These are phyloP conservation scores for Heliconius aoede DNA, from an alignment of 2,888 invertebrate genomes.

Conservation along the genomic window DNA sequence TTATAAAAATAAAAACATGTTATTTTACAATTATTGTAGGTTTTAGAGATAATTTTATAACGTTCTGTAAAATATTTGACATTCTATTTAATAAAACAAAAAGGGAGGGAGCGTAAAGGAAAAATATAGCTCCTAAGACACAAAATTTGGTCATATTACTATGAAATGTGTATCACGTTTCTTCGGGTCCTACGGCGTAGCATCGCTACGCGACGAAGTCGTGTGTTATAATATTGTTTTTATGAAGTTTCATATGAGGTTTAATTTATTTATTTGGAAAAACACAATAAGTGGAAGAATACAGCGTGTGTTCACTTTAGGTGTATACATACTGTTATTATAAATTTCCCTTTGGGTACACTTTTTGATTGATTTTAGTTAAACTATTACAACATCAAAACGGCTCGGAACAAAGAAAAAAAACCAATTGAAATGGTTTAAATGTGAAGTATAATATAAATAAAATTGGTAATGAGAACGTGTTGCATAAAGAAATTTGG, in stretches of 20 bases:
- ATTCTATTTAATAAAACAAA: not conserved
- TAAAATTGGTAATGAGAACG: conserved; percentile 3
- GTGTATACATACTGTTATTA: conserved; percentile 49
- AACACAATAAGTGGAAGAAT: conserved; percentile 24
- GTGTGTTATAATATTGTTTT: conserved; percentile 22
- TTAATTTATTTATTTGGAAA: conserved; percentile 27
- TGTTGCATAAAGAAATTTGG: conserved; percentile 12
- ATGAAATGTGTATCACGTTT: conserved; percentile 23
- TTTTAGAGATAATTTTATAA: not conserved
- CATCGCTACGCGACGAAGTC: conserved; percentile 24
- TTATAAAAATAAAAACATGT: not conserved
- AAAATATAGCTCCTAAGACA: conserved; percentile 15
- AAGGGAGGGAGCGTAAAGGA: not conserved
- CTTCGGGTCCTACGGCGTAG: conserved; percentile 27
- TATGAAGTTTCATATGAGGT: conserved; percentile 23
- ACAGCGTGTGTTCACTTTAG: conserved; percentile 32
- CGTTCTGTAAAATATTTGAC: not conserved
- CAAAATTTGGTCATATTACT: conserved; percentile 24
- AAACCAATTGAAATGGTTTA: not conserved
- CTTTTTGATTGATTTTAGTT: conserved; percentile 50
- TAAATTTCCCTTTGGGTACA: conserved; percentile 55
- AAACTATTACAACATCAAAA: conserved; percentile 43
- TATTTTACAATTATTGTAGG: too few relatives aligned
- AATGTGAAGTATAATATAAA: not conserved
- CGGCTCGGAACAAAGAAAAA: not conserved